Percentiles rank a stretch among this genome's conserved stretches.
Conservation (phyloP, 2,888 invertebrate species). For the Pachydiplax longipennis region DNA sequence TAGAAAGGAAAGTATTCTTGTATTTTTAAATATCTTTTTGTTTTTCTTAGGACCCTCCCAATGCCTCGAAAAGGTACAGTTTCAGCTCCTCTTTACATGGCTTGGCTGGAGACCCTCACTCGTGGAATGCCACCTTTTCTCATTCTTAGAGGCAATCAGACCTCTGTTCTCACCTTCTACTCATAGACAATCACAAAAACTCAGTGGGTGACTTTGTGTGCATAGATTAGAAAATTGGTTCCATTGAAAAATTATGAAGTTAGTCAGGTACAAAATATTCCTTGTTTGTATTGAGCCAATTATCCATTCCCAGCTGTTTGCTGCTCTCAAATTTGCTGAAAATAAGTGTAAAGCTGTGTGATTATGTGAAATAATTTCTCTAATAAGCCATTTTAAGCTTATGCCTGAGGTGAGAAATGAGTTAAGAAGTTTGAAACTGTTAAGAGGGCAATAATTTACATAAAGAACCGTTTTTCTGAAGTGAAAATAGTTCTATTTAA, state of each 20-base stretch:
- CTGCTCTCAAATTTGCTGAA: background rate
- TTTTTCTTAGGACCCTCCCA: conserved; percentile 80
- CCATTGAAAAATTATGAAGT: background rate
- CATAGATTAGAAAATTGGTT: background rate
- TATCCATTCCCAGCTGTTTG: conserved; percentile 20
- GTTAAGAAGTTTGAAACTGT: background rate
- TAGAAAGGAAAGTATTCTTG: no score
- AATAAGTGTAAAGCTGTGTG: background rate
- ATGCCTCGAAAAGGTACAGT: conserved; percentile 91
- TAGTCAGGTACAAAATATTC: background rate
- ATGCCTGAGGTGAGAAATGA: background rate
- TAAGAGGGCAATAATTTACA: conserved; percentile 21
- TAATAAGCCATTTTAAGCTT: background rate
- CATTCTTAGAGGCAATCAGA: conserved; percentile 86
- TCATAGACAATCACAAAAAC: conserved; percentile 65
- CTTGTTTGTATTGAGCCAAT: background rate
- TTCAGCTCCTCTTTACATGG: conserved; percentile 88
- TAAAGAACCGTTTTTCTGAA: background rate
- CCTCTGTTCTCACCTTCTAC: conserved; percentile 89
- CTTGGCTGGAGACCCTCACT: conserved; percentile 87
- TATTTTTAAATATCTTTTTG: no score
- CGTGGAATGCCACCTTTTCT: conserved; percentile 88
- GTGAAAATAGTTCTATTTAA: background rate
- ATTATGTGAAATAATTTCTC: background rate
- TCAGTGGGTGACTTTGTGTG: background rate